Evolutionary conservation across 2,113 vertebrate genomes (phyloP).

Genomic region (Spea multiplicata): DNA sequence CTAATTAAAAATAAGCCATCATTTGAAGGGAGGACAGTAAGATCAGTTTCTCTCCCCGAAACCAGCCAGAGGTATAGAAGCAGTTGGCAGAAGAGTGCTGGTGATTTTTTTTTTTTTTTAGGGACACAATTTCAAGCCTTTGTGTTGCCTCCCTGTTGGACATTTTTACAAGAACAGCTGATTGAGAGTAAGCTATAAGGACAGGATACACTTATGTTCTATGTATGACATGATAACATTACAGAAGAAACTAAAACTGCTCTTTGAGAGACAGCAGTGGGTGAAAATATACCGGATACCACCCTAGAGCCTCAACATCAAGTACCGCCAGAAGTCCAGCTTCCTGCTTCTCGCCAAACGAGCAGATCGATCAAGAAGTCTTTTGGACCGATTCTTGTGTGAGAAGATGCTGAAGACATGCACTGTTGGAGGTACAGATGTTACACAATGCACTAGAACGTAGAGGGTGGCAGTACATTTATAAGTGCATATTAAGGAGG

Average conservation of each 20-base stretch:
- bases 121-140: constrained; percentile 25
- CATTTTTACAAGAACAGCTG: constrained; percentile 13
- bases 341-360: too few species aligned
- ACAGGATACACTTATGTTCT: not conserved
- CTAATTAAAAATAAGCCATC: constrained; percentile 20
- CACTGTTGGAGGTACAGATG: too few species aligned
- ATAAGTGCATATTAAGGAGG: not conserved
- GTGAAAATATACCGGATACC: too few species aligned
- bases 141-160: constrained; percentile 7
- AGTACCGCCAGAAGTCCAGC: too few species aligned
- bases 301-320: too few species aligned
- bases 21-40: not conserved
- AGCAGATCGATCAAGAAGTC: too few species aligned
- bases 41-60: constrained; percentile 9
- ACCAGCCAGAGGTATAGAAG: not conserved
- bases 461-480: not conserved
- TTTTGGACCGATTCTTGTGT: too few species aligned
- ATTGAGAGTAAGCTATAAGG: constrained; percentile 10
- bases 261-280: too few species aligned
- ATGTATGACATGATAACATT: too few species aligned
- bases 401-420: too few species aligned
- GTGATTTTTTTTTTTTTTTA: constrained; percentile 10
- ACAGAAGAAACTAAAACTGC: too few species aligned
- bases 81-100: constrained; percentile 40
- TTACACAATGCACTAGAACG: too few species aligned